These are phyloP conservation scores for Trissoscelio sp. DNA, from an alignment of 2,888 invertebrate genomes.

Conservation along the genomic window DNA sequence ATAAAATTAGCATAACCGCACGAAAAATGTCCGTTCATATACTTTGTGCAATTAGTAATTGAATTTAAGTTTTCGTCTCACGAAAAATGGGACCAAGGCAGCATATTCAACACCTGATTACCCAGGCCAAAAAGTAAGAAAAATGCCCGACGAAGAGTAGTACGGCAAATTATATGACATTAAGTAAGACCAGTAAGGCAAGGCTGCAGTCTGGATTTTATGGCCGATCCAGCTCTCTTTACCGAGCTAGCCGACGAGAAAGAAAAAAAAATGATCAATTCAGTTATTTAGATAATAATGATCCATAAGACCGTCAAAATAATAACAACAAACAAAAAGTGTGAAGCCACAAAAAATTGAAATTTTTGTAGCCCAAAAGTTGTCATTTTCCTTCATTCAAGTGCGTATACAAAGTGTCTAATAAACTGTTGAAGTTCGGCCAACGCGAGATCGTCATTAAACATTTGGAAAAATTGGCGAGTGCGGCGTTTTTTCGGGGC, in stretches of 20 bases:
- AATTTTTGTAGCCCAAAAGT: neutral
- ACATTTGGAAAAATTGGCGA: conserved; percentile 48
- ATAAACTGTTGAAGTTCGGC: conserved; percentile 43
- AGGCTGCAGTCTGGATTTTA: conserved; percentile 61
- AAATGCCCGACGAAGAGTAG: conserved; percentile 47
- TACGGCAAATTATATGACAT: conserved; percentile 65
- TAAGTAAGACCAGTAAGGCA: conserved; percentile 64
- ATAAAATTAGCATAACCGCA: conserved; percentile 43
- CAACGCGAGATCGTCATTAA: conserved; percentile 25
- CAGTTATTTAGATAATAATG: conserved; percentile 46
- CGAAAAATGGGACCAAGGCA: conserved; percentile 60
- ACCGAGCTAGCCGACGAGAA: conserved; percentile 7
- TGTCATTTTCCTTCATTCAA: neutral
- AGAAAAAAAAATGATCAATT: conserved; percentile 37
- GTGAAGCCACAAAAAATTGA: too few relatives aligned
- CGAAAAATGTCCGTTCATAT: conserved; percentile 27
- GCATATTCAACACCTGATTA: conserved; percentile 66
- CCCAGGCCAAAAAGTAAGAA: conserved; percentile 50
- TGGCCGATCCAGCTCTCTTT: conserved; percentile 43
- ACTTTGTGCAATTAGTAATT: conserved; percentile 56
- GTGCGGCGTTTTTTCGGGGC: conserved; percentile 26
- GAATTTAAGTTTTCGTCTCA: conserved; percentile 62
- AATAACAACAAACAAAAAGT: too few relatives aligned
- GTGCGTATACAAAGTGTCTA: neutral
- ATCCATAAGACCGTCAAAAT: too few relatives aligned